Evolutionary conservation across 2,888 invertebrate species (phyloP).

Genomic region (Thymelicus lineola): DNA sequence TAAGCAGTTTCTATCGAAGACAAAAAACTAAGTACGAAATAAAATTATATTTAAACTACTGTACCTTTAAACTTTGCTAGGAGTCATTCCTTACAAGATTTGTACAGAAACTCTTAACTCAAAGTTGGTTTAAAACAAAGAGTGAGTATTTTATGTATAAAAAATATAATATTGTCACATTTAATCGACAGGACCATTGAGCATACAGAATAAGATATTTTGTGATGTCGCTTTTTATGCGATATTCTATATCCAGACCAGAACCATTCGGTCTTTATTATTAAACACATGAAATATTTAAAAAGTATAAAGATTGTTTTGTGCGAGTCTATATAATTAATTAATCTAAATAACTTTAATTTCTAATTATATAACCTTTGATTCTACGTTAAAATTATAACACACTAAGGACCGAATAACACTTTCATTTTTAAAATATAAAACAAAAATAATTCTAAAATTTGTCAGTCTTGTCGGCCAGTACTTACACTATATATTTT

Average conservation of each 20-base stretch:
- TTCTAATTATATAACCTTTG: too few relatives aligned
- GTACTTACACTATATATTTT: too few relatives aligned
- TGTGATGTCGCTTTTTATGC: background rate
- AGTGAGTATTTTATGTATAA: background rate
- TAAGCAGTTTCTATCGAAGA: conserved; percentile 21
- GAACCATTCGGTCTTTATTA: too few relatives aligned
- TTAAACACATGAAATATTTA: too few relatives aligned
- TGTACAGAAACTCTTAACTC: background rate
- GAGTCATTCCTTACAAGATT: background rate
- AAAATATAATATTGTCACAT: background rate
- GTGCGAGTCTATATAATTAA: too few relatives aligned
- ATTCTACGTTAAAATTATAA: too few relatives aligned
- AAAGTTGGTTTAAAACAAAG: background rate
- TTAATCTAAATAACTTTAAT: too few relatives aligned
- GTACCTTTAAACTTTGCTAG: background rate
- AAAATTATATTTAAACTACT: conserved; percentile 29
- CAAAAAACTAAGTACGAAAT: conserved; percentile 35
- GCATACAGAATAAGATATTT: background rate
- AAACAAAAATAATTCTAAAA: too few relatives aligned
- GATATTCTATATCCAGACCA: background rate
- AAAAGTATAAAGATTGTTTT: too few relatives aligned
- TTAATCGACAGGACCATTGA: background rate
- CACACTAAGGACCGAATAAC: too few relatives aligned
- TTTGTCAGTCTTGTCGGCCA: too few relatives aligned
- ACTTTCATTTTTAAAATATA: too few relatives aligned